Base-by-base conservation (phyloP, 2,888 invertebrate species). In the Thereva nobilitata region DNA sequence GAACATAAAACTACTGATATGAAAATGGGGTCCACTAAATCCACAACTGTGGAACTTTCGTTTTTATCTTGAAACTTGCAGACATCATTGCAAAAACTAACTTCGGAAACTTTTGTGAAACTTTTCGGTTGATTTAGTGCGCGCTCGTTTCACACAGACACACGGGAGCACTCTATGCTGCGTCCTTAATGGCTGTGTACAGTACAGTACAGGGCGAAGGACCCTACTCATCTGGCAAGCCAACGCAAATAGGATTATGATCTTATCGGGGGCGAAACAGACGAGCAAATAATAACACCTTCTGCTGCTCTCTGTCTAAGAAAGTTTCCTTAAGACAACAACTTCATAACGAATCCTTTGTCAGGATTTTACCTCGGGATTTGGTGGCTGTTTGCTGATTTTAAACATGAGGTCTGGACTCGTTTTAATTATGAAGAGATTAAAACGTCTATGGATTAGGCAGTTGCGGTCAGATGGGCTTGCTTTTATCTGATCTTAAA, bases 171-270 rank as follows among this genome's bases (percentile, higher is more conserved):
- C 45, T 9, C 37, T 49, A n/a, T 8, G 59, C 35, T 47, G 49
- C 47, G 23, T 23, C 23, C 23, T 23, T 23, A 23, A 23, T 23
- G 23, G 23, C n/a, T n/a, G n/a, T 23, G 23, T 23, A 23, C 23
- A 23, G 23, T 23, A 23, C 23, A 23, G 2, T 23, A 23, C 23
- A 23, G 45, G 37, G 23, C 12, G 59, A 34, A 41, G 52, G 34
- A 52, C 66, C 70, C 72, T 71, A 68, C 69, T 70, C 67, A 69
- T 70, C 69, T 71, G 70, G 56, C 76, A 23, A 23, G 78, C 73
- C 74, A 76, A 79, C 78, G 79, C 78, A 80, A 80, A 80, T 79
- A 80, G 80, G 80, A 80, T 80, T 80, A 80, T 79, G 80, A 80
- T 80, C 80, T 80, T 80, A 80, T 80, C 80, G 78, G 74, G 73